Evolutionary conservation across 2,797 vertebrate species (phyloP).

Genomic region (Acanthurus leucopareius): DNA sequence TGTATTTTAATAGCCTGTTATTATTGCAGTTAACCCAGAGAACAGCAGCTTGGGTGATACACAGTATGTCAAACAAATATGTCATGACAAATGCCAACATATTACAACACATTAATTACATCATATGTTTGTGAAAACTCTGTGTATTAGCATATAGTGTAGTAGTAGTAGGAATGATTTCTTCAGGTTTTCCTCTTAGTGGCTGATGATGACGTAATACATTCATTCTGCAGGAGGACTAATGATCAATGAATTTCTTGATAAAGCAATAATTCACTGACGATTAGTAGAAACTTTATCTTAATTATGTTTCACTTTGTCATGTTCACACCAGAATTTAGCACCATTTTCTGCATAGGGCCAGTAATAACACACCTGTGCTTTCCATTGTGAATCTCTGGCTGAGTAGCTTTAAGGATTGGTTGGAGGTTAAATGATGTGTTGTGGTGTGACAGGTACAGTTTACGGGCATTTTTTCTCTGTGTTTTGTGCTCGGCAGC

Average conservation of each 20-base stretch:
- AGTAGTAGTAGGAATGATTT: too few relatives aligned
- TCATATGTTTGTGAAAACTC: neutral
- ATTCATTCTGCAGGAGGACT: too few relatives aligned
- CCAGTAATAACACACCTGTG: neutral
- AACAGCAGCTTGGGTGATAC: neutral
- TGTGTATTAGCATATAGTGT: neutral
- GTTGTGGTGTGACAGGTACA: conserved; percentile 28
- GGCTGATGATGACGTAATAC: too few relatives aligned
- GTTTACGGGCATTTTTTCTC: conserved; percentile 7
- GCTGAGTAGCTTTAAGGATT: neutral
- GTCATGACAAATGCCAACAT: too few relatives aligned
- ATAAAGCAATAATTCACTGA: conserved; percentile 4
- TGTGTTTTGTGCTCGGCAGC: conserved; percentile 24
- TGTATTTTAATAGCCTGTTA: neutral
- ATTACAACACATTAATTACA: neutral
- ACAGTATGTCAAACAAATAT: neutral
- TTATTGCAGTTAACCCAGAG: neutral
- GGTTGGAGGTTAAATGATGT: conserved; percentile 6
- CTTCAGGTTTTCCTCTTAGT: too few relatives aligned
- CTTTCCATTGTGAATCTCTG: neutral
- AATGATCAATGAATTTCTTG: neutral
- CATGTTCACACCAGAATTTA: neutral
- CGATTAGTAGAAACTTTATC: neutral
- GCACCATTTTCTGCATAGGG: neutral
- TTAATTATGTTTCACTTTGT: conserved; percentile 20